Conservation (phyloP, 1,140 invertebrate species). For the Eurosta solidaginis region DNA sequence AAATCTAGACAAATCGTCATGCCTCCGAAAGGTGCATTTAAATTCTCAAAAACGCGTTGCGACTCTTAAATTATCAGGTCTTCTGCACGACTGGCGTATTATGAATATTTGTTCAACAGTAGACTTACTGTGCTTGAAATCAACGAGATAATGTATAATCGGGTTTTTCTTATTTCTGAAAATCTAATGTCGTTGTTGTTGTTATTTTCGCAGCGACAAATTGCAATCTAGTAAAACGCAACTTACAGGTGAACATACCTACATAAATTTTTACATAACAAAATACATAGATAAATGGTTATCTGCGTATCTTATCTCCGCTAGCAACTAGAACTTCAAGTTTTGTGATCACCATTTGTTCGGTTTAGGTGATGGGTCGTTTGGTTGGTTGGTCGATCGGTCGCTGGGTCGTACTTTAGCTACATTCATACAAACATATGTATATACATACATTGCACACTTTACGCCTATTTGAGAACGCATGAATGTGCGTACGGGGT, state of each 20-base stretch:
- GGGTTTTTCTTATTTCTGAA: neutral
- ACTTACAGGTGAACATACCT: too few species aligned
- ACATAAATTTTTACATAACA: too few species aligned
- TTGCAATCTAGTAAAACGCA: neutral
- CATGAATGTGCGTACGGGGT: neutral
- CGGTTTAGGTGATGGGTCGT: neutral
- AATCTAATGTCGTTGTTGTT: neutral
- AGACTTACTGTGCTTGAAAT: too few species aligned
- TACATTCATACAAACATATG: neutral
- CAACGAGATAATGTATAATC: neutral
- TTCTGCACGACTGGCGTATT: too few species aligned
- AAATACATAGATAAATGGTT: too few species aligned
- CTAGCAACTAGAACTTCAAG: neutral
- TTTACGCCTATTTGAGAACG: neutral
- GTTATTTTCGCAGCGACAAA: neutral
- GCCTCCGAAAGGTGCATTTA: too few species aligned
- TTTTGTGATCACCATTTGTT: neutral
- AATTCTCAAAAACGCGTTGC: too few species aligned
- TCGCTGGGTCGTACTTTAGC: slow-evolving; percentile 1
- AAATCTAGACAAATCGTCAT: too few species aligned
- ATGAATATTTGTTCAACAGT: too few species aligned
- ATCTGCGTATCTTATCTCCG: slow-evolving; percentile 23
- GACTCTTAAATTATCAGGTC: too few species aligned
- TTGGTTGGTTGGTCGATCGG: neutral
- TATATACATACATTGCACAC: neutral